phyloP scores from a whole-genome alignment of 1,140 invertebrate species.

The Cecropterus lyciades region DNA sequence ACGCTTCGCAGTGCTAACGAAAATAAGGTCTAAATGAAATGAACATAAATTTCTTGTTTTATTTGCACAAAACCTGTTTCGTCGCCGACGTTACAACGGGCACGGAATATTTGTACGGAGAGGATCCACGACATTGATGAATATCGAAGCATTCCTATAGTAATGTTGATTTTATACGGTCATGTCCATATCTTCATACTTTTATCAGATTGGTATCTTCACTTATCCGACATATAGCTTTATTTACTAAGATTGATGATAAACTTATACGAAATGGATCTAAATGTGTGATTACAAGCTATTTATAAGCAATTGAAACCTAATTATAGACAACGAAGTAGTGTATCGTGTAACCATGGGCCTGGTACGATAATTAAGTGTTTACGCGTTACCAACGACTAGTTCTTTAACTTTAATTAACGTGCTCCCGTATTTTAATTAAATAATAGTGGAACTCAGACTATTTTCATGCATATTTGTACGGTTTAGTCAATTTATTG shows the following conservation, averaged over 20 bases:
- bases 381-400: too few species aligned
- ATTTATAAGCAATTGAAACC: neutral
- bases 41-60: conserved; percentile 60
- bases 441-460: too few species aligned
- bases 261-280: conserved; percentile 1
- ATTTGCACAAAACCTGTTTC: conserved; percentile 64
- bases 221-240: neutral
- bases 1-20: conserved; percentile 44
- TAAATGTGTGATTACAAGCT: neutral
- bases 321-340: conserved; percentile 1
- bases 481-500: too few species aligned
- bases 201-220: neutral
- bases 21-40: conserved; percentile 57
- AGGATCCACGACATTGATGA: neutral
- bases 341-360: neutral
- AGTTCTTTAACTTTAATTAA: too few species aligned
- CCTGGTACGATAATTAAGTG: too few species aligned
- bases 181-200: too few species aligned
- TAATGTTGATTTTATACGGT: too few species aligned
- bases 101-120: conserved; percentile 2
- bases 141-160: too few species aligned
- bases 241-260: neutral
- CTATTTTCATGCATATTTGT: too few species aligned
- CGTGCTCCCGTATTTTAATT: too few species aligned
- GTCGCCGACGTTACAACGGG: conserved; percentile 7